Conservation (phyloP, 2,113 vertebrate species). For the Tachysurus vachellii region DNA sequence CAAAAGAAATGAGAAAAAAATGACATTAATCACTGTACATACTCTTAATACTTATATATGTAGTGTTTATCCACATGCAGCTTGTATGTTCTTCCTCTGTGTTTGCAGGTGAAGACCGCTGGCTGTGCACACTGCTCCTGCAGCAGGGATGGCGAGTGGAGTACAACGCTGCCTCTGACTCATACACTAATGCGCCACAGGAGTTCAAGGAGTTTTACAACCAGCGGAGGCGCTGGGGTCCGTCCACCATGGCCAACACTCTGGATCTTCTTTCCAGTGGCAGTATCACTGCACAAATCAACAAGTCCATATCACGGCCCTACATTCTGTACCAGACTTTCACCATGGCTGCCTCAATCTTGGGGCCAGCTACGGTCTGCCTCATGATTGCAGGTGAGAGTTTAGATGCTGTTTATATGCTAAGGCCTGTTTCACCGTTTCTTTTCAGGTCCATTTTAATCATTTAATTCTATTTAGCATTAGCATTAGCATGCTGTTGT, state of each 20-base stretch:
- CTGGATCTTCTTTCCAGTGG: conserved; percentile 64
- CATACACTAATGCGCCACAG: conserved; percentile 73
- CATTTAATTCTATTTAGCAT: too few species aligned
- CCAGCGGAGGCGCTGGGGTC: conserved; percentile 69
- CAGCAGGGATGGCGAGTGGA: conserved; percentile 76
- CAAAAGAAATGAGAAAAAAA: background rate
- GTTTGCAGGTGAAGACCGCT: conserved; percentile 72
- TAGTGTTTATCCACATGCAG: background rate
- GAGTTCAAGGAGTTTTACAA: conserved; percentile 74
- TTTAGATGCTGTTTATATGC: background rate
- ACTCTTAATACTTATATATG: background rate
- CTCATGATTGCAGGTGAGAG: conserved; percentile 63
- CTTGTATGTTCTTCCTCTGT: background rate
- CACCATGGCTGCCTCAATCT: conserved; percentile 55
- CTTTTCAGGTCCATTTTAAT: background rate
- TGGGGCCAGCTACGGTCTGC: conserved; percentile 69
- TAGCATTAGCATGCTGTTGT: background rate
- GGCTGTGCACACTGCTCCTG: conserved; percentile 72
- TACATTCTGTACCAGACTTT: conserved; percentile 74
- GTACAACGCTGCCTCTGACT: conserved; percentile 72
- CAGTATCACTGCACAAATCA: conserved; percentile 52
- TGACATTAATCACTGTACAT: background rate
- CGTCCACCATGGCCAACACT: conserved; percentile 71
- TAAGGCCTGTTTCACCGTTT: background rate
- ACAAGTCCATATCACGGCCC: conserved; percentile 65